Evolutionary conservation across 2,113 vertebrate species (phyloP), one percentile per base, ranked within the genome.

Genomic region (Amia ocellicauda): DNA sequence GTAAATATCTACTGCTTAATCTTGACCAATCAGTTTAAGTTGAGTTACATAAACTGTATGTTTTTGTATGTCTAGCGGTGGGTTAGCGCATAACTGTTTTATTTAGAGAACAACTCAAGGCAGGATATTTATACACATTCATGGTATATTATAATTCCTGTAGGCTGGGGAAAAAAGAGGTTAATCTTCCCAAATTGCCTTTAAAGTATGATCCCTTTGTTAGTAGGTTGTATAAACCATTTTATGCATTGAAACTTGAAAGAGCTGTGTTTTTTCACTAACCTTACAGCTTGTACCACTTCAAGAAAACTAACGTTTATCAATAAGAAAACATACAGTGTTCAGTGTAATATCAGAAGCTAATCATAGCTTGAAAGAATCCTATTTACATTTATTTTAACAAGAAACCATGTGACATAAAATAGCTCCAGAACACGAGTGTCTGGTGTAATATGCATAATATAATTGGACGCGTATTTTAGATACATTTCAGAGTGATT

Each of bases 111-210:
- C 5, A 36, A 36, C 31, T 36, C n/a, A n/a, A n/a, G n/a, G n/a
- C n/a, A n/a, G n/a, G 31, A 36, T 2, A 36, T 36, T 36, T 36
- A n/a, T n/a, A 36, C 31, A 36, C 31, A 36, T 36, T 36, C 11
- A 36, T 11, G 2, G 31, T 36, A 20, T 42, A 47, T 31, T 64
- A 64, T 58, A 27, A 26, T 45, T 47, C 42, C 53, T 19, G 45
- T 17, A 22, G 52, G 62, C 52, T 55, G 22, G 31, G 10, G 47
- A 57, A 64, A 52, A 47, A 63, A 0, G 3, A 63, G 61, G 29
- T 43, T 54, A 53, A 64, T 64, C 52, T 51, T 13, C n/a, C 40
- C 29, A 17, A 26, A 36, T 55, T 55, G 62, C 55, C 31, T 63
- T 8, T 26, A 24, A 42, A 11, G 28, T 57, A n/a, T 28, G 55